Evolutionary conservation across 2,888 invertebrate species (phyloP), one percentile per base, ranked within the genome.

Genomic region (Polia nebulosa): DNA sequence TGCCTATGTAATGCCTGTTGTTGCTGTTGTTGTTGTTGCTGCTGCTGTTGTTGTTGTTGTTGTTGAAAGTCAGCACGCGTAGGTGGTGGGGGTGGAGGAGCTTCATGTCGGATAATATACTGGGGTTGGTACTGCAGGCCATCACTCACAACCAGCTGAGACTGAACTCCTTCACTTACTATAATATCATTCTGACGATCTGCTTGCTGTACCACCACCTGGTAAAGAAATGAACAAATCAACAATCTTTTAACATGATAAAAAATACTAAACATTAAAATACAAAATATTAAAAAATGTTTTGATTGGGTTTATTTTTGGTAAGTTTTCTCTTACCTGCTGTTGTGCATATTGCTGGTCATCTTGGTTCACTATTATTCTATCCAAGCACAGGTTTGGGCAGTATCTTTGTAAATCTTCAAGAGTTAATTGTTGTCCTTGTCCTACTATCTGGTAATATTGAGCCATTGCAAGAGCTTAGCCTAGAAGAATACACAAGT

Each of bases 401-500:
- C 96, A 97, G 87, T 96, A 96, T 87, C 97, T 96, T 90, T 97
- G 96, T 77, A 97, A 88, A 83, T 97, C 97, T 84, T 97, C 97
- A 81, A 96, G 87, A 74, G 96, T 93, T 68, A 96, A 85, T 87
- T 94, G 93, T 89, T 95, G 96, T 84, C 94, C 92, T 93, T 96
- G 96, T 89, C 96, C 96, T 90, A 97, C 96, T 89, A 97, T 96
- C 87, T 97, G 97, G 91, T 96, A 97, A 93, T 96, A 97, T 92
- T 97, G 97, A 91, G 97, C 97, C 97, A 97, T 97, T 90, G 92
- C 94, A 90, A 89, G 85, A 78, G 80, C 85, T 94, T 93, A 95
- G 82, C 93, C 94, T 95, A 86, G 80, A 89, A 89, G 80, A 67
- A 79, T 71, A 78, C 36, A 59, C 27, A 66, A 22, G 20, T 57